Percentiles rank a stretch among this genome's conserved stretches.
phyloP scores from a whole-genome alignment of 2,113 vertebrate species.

The Jacana jacana region DNA sequence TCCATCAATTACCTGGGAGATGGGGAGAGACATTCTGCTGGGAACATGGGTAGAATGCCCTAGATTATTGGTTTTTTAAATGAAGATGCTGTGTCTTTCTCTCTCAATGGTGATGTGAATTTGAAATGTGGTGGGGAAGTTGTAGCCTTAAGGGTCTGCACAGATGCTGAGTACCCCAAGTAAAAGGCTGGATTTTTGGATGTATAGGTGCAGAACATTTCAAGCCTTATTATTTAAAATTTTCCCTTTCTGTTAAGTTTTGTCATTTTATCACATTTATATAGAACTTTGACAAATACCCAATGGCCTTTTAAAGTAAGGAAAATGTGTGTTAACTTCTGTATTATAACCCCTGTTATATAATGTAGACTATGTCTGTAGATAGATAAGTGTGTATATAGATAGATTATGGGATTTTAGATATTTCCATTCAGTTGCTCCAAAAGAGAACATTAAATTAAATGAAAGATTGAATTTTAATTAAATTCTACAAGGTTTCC shows the following conservation, averaged over 20 bases:
- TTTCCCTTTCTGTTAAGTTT: not conserved
- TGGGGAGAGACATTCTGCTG: not conserved
- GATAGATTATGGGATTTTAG: not conserved
- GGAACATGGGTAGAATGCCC: not conserved
- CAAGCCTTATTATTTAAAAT: constrained; percentile 9
- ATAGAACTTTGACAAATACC: not conserved
- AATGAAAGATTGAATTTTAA: not conserved
- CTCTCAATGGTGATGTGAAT: not conserved
- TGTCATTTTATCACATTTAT: not conserved
- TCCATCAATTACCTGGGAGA: not conserved
- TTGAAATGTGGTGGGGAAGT: not conserved
- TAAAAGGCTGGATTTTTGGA: not conserved
- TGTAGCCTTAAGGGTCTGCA: not conserved
- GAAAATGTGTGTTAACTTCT: not conserved
- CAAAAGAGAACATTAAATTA: not conserved
- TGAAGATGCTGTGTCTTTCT: not conserved
- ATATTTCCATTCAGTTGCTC: not conserved
- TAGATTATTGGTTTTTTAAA: not conserved
- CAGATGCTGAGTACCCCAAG: not conserved
- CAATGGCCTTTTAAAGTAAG: not conserved
- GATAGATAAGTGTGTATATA: not conserved
- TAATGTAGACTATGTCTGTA: not conserved
- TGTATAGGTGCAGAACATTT: not conserved
- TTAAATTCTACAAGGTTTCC: not conserved
- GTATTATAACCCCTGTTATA: not conserved